These are phyloP conservation scores for Myathropa florea DNA, from an alignment of 2,888 invertebrate species.

Conservation along the genomic window DNA sequence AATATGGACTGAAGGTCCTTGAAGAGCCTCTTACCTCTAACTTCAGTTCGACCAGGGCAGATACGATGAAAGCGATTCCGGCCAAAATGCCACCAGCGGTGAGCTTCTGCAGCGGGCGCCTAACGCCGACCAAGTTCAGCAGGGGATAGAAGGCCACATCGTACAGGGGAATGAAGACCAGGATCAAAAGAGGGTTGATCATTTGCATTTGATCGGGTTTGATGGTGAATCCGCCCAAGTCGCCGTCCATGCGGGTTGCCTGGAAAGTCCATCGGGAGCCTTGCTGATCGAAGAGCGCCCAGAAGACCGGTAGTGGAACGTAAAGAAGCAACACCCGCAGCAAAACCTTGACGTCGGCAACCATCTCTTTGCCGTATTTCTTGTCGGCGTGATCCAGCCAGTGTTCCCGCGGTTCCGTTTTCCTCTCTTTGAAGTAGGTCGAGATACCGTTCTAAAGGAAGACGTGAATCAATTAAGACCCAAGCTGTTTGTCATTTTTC, in stretches of 20 bases:
- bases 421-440: slow-evolving; percentile 78
- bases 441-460: slow-evolving; percentile 82
- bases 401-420: slow-evolving; percentile 84
- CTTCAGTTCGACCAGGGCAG: slow-evolving; percentile 90
- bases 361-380: slow-evolving; percentile 85
- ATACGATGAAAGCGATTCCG: slow-evolving; percentile 91
- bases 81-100: slow-evolving; percentile 93
- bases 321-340: slow-evolving; percentile 89
- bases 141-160: slow-evolving; percentile 91
- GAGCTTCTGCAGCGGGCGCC: slow-evolving; percentile 92
- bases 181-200: slow-evolving; percentile 91
- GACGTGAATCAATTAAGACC: neutral
- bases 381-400: slow-evolving; percentile 94
- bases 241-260: slow-evolving; percentile 93
- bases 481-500: neutral
- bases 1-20: too few species aligned
- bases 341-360: slow-evolving; percentile 90
- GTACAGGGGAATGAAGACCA: slow-evolving; percentile 92
- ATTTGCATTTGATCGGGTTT: slow-evolving; percentile 98
- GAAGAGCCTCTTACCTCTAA: slow-evolving; percentile 83
- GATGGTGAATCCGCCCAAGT: slow-evolving; percentile 86
- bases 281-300: slow-evolving; percentile 97
- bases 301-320: slow-evolving; percentile 94
- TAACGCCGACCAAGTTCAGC: slow-evolving; percentile 85
- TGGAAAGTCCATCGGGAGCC: slow-evolving; percentile 96